These are phyloP conservation scores for Discoglossus pictus DNA, from an alignment of 2,797 vertebrate genomes.

Conservation along the genomic window DNA sequence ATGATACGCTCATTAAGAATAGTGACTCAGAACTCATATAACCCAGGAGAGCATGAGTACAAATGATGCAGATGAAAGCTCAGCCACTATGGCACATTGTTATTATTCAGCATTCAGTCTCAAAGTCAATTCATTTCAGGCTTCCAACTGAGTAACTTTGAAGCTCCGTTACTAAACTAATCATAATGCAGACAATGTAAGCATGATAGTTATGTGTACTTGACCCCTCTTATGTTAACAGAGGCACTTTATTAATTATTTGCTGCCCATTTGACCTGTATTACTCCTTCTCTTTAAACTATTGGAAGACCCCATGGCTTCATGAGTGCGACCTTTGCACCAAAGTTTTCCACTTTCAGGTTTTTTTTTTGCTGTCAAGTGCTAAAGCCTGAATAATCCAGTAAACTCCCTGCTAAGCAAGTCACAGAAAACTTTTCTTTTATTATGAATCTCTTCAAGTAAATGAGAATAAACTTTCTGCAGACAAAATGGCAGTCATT, in stretches of 20 bases:
- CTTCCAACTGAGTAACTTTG: slow-evolving; percentile 53
- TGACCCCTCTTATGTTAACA: slow-evolving; percentile 71
- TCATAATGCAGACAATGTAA: slow-evolving; percentile 63
- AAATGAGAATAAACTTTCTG: no score
- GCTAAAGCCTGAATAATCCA: slow-evolving; percentile 48
- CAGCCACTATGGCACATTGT: slow-evolving; percentile 6
- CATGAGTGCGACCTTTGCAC: slow-evolving; percentile 61
- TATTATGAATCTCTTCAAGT: background rate
- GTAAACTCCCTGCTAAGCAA: slow-evolving; percentile 46
- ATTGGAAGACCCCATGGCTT: slow-evolving; percentile 56
- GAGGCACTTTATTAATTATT: slow-evolving; percentile 71
- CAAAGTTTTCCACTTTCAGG: slow-evolving; percentile 45
- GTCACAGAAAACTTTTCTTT: background rate
- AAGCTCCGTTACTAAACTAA: slow-evolving; percentile 56
- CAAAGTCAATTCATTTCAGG: slow-evolving; percentile 57
- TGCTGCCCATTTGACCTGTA: slow-evolving; percentile 64
- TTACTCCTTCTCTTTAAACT: slow-evolving; percentile 59
- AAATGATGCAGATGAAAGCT: no score
- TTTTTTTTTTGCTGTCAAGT: slow-evolving; percentile 50
- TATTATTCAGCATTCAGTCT: slow-evolving; percentile 13
- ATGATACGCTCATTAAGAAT: no score
- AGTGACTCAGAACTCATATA: no score
- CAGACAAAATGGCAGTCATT: slow-evolving; percentile 15
- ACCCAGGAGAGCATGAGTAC: no score
- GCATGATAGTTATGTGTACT: slow-evolving; percentile 57